Base-by-base conservation (phyloP, 2,113 vertebrate species). In the Orthochromis malagaraziensis region DNA sequence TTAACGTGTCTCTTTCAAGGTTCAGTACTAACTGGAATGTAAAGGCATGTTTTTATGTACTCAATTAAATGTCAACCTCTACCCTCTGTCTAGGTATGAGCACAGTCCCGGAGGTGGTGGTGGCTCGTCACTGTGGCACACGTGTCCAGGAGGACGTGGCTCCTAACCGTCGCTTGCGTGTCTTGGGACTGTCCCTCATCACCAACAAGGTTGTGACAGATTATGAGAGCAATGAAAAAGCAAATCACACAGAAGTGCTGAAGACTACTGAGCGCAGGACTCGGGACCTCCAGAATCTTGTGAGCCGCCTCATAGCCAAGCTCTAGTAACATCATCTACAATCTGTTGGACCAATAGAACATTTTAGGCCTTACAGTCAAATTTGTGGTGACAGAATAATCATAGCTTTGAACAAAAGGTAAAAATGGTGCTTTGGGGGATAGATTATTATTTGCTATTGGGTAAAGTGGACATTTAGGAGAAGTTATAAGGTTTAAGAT, bases 171-270 rank as follows among this genome's bases (percentile, higher is more conserved):
- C 57, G 57, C 58, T 14, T 97, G 60, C 95, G 95, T 2, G 96
- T 97, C 38, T 77, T 97, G 51, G 97, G 97, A 58, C 89, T 97
- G 51, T 97, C 96, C 11, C 96, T 97, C 42, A 95, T 97, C 84
- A 97, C 97, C 88, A 97, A 97, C 92, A 96, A 93, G 45, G 96
- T 95, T 1, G 95, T 97, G 89, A 86, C 57, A 2, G 91, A 96
- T 68, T 97, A 97, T 13, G 86, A 94, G 49, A 96, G 95, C 92
- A 1, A 40, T 1, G 87, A 96, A 26, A 92, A 38, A 51, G 91
- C 91, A 12, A 96, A 96, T 86, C 96, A 97, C 2, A 55, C 89
- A 3, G 96, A 96, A 55, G 95, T 97, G 63, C 95, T 97, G 84
- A 54, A 26, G 86, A 95, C 96, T 38, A 92, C 95, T 9, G 0